A percentile compares a stretch with the other conserved stretches of the same genome.
Conservation (phyloP, 2,888 invertebrate genomes). For the Tanypteryx hageni region DNA sequence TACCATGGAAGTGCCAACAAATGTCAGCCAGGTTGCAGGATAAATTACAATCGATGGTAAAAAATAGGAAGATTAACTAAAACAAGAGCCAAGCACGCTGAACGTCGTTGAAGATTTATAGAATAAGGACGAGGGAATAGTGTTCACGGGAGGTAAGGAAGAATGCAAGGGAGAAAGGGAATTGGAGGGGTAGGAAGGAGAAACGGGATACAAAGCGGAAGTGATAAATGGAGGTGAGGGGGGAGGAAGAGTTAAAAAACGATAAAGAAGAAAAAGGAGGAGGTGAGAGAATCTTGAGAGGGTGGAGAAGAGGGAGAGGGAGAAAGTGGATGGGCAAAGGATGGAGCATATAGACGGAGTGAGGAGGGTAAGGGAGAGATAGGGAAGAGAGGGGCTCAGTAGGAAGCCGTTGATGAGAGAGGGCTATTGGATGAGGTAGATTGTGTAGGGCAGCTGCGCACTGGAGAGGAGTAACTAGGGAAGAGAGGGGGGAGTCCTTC, state of each 20-base stretch:
- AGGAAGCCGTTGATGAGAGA: background rate
- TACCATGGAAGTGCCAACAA: no score
- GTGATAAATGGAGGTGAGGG: background rate
- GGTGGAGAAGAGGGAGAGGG: no score
- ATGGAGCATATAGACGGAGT: no score
- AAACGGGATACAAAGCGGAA: background rate
- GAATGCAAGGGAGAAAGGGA: background rate
- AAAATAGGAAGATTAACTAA: no score
- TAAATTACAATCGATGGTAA: no score
- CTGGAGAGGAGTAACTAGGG: background rate
- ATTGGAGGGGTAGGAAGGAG: background rate
- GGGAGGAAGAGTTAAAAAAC: background rate
- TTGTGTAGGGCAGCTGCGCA: conserved; percentile 10
- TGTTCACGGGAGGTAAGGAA: background rate
- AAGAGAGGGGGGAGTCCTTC: background rate
- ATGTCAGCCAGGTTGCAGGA: no score
- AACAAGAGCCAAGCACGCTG: no score
- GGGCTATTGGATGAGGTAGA: background rate
- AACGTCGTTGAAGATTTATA: conserved; percentile 40
- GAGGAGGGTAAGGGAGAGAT: no score
- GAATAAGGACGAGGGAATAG: background rate
- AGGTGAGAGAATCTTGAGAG: background rate
- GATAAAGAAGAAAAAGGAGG: background rate
- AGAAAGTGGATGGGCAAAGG: no score
- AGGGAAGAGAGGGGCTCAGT: background rate